These are phyloP conservation scores for Tipula unca DNA, from an alignment of 2,888 invertebrate species.

Conservation along the genomic window DNA sequence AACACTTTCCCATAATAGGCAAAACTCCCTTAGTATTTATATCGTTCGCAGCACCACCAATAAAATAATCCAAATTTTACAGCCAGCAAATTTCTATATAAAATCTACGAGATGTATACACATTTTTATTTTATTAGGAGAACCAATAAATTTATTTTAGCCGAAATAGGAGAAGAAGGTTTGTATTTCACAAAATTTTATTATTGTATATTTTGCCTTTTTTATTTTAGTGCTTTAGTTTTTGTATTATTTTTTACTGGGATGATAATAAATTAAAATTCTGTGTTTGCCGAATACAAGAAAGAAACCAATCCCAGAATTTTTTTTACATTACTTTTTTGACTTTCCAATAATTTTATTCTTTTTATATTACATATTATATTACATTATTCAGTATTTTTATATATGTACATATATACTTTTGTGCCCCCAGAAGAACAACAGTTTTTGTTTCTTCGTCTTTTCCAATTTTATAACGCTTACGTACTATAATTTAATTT, in stretches of 20 bases:
- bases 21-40: background rate
- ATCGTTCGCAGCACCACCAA: background rate
- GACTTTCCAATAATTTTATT: background rate
- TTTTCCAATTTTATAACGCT: background rate
- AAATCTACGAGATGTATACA: background rate
- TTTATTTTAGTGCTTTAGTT: background rate
- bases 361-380: background rate
- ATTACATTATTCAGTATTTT: background rate
- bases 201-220: background rate
- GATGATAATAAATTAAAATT: background rate
- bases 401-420: no score
- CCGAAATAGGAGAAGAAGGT: background rate
- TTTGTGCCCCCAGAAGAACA: background rate
- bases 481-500: background rate
- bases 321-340: background rate
- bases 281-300: background rate
- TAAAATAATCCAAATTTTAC: background rate
- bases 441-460: background rate
- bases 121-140: background rate
- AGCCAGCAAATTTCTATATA: background rate
- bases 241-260: background rate
- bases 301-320: background rate
- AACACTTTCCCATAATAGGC: background rate
- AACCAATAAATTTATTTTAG: background rate
- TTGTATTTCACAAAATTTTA: background rate